Evolutionary conservation across 1,140 invertebrate genomes (phyloP), one percentile per base, ranked within the genome.

Genomic region (Drosophila kurseongensis): DNA sequence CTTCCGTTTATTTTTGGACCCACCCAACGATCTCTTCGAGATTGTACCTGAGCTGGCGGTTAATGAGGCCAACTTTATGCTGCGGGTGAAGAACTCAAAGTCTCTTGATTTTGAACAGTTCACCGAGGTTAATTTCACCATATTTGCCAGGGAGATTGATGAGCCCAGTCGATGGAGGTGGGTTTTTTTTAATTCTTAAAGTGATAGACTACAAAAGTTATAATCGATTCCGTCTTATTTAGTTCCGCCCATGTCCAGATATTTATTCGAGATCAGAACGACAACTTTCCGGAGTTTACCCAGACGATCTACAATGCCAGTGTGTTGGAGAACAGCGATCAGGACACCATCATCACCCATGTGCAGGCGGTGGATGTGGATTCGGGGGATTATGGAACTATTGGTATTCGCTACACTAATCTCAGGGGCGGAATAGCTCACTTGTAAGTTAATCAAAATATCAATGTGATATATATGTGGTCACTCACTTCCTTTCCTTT

Each of bases 251-350:
- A 96, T 41, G 96, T 99, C 3, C 96, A 95, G 10, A 95, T 99
- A 47, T 95, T 96, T 72, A 96, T 99, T 81, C 94, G 96, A 69
- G 98, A 99, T 93, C 95, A 97, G 91, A 99, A 99, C 90, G 98
- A 99, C 91, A 98, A 99, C 92, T 96, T 97, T 90, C 98, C 98
- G 0, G 96, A 97, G 91, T 99, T 99, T 86, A 95, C 94, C 0
- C 94, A 96, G 80, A 93, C 94, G 14, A 90, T 95, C 32, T 98
- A 98, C 91, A 96, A 97, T 80, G 95, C 96, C 1, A 95, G 94
- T 1, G 93, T 97, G 27, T 94, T 94, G 12, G 98, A 99, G 93
- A 98, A 99, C 92, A 96, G 97, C 89, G 93, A 94, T 23, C 93
- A 95, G 38, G 97, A 97, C 12, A 97, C 96, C 1, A 96, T 95